phyloP scores from a whole-genome alignment of 2,113 vertebrate species.

The Archocentrus centrarchus region DNA sequence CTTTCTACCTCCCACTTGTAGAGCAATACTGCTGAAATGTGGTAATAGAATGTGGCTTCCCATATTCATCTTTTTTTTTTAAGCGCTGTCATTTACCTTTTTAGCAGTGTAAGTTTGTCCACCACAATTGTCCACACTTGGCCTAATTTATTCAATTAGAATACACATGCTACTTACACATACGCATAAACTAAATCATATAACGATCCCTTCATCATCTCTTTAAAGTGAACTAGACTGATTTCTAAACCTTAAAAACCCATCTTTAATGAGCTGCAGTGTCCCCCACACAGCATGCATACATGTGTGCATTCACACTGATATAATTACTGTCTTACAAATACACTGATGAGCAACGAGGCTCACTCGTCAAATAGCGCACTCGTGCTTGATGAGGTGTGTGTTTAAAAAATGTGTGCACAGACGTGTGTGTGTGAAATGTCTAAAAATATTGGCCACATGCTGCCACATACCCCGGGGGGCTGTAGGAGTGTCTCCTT shows the following conservation, averaged over 20 bases:
- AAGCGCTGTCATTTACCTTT: background rate
- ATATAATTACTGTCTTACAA: conserved; percentile 20
- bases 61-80: background rate
- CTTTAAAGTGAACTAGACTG: background rate
- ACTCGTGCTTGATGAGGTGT: conserved; percentile 14
- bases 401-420: conserved; percentile 18
- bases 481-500: conserved; percentile 57
- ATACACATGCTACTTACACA: background rate
- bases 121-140: background rate
- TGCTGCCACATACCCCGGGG: conserved; percentile 37
- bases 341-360: conserved; percentile 33
- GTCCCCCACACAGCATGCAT: background rate
- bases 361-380: background rate
- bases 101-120: background rate
- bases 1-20: background rate
- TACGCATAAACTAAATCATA: background rate
- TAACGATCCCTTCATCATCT: conserved; percentile 4
- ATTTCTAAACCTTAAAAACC: background rate
- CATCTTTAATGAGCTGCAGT: background rate
- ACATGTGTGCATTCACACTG: conserved; percentile 1
- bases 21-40: background rate
- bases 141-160: conserved; percentile 32
- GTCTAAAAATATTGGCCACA: conserved; percentile 45
- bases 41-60: background rate
- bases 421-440: conserved; percentile 12